These are phyloP conservation scores for Diglossa cyanea DNA, from an alignment of 2,797 vertebrate species.

Conservation along the genomic window DNA sequence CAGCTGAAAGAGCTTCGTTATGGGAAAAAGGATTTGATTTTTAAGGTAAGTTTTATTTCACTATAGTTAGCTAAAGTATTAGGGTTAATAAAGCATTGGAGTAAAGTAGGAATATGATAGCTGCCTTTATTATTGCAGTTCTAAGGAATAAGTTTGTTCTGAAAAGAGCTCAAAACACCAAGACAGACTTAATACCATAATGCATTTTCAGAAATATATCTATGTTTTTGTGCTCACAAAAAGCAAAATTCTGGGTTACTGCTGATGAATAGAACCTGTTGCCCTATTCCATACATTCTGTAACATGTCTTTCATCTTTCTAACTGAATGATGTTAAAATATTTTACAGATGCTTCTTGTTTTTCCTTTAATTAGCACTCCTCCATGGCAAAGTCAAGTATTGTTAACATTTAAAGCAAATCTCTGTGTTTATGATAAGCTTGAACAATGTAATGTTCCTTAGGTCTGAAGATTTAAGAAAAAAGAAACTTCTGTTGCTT, in stretches of 20 bases:
- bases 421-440: not conserved
- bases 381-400: not conserved
- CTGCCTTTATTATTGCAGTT: not conserved
- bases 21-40: conserved; percentile 98
- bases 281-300: not conserved
- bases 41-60: conserved; percentile 86
- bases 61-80: not conserved
- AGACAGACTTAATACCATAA: not conserved
- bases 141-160: not conserved
- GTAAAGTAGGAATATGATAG: not conserved
- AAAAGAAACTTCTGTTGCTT: fast-evolving
- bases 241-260: not conserved
- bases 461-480: not conserved
- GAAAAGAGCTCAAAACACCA: not conserved
- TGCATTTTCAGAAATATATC: not conserved
- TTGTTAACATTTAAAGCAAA: not conserved
- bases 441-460: not conserved
- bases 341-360: not conserved
- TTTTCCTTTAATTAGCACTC: not conserved
- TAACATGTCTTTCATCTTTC: not conserved
- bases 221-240: not conserved
- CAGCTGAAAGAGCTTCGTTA: conserved; percentile 97
- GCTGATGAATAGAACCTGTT: not conserved
- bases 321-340: not conserved
- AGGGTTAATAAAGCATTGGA: not conserved